Evolutionary conservation across 2,113 vertebrate species (phyloP).

Genomic region (Ardeotis arabs): DNA sequence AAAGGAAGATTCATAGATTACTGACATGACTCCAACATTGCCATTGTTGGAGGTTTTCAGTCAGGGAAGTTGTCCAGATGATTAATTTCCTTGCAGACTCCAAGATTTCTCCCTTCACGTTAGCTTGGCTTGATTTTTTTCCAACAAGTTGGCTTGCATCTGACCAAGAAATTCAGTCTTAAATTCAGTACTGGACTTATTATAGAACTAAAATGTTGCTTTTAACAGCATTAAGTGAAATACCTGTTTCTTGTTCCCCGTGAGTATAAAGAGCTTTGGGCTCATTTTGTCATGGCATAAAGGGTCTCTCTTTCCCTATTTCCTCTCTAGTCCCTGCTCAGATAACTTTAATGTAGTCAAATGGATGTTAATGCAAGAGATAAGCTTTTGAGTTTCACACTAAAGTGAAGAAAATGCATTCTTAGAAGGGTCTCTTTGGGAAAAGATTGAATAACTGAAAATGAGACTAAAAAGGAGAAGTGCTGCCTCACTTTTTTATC

Average conservation of each 20-base stretch:
- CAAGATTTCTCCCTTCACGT: neutral
- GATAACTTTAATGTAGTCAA: neutral
- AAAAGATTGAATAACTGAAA: neutral
- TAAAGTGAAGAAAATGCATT: neutral
- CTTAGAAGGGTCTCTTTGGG: neutral
- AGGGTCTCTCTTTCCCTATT: neutral
- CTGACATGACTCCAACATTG: neutral
- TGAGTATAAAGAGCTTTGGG: neutral
- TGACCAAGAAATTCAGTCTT: neutral
- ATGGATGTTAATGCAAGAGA: neutral
- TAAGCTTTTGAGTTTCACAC: neutral
- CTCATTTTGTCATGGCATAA: neutral
- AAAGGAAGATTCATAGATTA: neutral
- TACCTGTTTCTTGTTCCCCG: neutral
- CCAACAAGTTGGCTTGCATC: neutral
- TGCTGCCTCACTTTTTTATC: neutral
- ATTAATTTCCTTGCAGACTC: neutral
- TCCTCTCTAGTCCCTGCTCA: neutral
- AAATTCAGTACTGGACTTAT: neutral
- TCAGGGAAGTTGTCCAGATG: neutral
- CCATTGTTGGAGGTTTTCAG: neutral
- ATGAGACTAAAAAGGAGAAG: neutral
- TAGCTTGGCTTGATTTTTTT: neutral
- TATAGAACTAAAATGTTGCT: neutral
- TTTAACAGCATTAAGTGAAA: neutral